Conservation (phyloP, 2,888 invertebrate species). For the Portevinia maculata region DNA sequence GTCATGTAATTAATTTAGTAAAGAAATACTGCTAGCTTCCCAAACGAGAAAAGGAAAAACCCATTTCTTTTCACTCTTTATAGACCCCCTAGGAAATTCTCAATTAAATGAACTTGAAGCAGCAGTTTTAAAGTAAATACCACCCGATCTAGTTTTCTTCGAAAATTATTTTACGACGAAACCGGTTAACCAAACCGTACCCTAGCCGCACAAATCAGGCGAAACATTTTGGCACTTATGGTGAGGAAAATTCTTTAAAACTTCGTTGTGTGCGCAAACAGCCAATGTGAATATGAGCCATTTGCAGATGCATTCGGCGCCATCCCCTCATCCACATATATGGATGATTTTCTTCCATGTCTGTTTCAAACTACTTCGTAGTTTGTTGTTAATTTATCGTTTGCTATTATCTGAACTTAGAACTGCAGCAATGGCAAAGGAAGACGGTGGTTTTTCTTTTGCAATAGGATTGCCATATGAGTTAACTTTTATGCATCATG, state of each 20-base stretch:
- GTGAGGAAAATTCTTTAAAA: constrained; percentile 33
- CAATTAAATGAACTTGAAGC: background rate
- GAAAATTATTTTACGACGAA: background rate
- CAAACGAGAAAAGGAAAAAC: constrained; percentile 4
- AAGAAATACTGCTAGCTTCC: background rate
- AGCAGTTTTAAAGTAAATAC: too few relatives aligned
- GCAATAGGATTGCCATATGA: constrained; percentile 2
- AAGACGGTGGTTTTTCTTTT: background rate
- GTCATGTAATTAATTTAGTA: too few relatives aligned
- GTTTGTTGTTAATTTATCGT: constrained; percentile 64
- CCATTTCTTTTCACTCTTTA: too few relatives aligned
- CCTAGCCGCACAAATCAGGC: constrained; percentile 1
- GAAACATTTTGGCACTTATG: constrained; percentile 6
- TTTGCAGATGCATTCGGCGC: constrained; percentile 11
- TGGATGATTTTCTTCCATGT: constrained; percentile 2
- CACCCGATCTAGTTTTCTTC: background rate
- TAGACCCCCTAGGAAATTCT: background rate
- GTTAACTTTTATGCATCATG: constrained; percentile 33
- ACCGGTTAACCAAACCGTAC: background rate
- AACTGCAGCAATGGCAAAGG: constrained; percentile 1
- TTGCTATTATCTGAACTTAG: constrained; percentile 58
- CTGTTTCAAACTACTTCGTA: constrained; percentile 42
- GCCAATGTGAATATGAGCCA: background rate
- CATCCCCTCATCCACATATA: background rate
- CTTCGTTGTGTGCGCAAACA: constrained; percentile 18